These are phyloP conservation scores for Salarias fasciatus DNA, from an alignment of 2,797 vertebrate species.

Conservation along the genomic window DNA sequence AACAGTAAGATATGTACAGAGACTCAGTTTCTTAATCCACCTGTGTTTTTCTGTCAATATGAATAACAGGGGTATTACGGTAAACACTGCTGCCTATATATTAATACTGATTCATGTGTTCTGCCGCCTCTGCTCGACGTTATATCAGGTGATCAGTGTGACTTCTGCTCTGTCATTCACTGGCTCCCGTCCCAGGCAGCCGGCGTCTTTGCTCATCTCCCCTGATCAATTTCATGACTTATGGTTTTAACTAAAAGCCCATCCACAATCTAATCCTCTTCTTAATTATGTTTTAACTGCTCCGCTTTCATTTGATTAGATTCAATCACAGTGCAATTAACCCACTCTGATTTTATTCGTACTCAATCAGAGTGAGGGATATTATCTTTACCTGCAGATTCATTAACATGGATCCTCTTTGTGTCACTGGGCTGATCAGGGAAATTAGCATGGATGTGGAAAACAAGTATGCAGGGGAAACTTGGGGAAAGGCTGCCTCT, in stretches of 20 bases:
- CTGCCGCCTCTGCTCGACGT: conserved; percentile 20
- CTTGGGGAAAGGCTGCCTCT: no score
- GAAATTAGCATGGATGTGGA: neutral
- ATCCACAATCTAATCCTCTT: conserved; percentile 57
- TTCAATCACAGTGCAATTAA: conserved; percentile 64
- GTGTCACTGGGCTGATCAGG: conserved; percentile 15
- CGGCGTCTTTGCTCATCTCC: conserved; percentile 27
- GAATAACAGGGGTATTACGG: conserved; percentile 32
- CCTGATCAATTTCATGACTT: conserved; percentile 70
- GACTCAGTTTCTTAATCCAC: conserved; percentile 17
- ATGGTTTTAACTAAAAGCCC: conserved; percentile 62
- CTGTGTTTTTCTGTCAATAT: conserved; percentile 25
- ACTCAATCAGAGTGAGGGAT: conserved; percentile 45
- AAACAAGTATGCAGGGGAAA: neutral
- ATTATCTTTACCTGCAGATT: conserved; percentile 50
- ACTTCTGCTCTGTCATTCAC: conserved; percentile 51
- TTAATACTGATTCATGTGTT: no score
- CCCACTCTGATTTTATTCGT: conserved; percentile 47
- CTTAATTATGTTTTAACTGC: conserved; percentile 71
- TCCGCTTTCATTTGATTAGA: conserved; percentile 66
- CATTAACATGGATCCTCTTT: conserved; percentile 46
- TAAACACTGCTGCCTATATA: conserved; percentile 19
- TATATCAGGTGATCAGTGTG: conserved; percentile 29
- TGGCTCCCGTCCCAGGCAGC: conserved; percentile 36
- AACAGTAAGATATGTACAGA: conserved; percentile 31